Conservation (phyloP, 2,888 invertebrate species). For the Sphecodes monilicornis region DNA sequence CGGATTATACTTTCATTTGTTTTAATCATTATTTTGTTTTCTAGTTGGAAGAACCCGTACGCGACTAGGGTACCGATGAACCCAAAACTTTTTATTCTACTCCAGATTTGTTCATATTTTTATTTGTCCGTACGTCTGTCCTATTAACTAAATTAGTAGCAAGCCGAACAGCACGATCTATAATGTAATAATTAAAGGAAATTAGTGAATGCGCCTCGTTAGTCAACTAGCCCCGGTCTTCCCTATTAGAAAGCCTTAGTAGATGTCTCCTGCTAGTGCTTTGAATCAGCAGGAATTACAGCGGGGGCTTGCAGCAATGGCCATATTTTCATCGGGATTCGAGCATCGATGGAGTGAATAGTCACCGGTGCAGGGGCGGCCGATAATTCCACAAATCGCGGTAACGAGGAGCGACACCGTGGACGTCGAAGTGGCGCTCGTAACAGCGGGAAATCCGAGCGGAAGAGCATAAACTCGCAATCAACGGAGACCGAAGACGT, state of each 20-base stretch:
- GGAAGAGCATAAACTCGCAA: conserved; percentile 53
- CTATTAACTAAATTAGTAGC: no score
- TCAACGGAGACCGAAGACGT: conserved; percentile 51
- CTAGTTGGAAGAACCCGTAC: no score
- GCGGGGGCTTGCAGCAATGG: neutral
- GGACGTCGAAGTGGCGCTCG: conserved; percentile 29
- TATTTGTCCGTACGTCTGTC: no score
- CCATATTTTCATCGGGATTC: neutral
- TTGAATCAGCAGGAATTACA: neutral
- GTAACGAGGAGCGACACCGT: conserved; percentile 30
- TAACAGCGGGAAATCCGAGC: conserved; percentile 40
- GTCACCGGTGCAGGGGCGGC: neutral
- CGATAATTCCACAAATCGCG: conserved; percentile 13
- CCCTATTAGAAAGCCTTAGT: neutral
- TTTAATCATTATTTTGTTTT: no score
- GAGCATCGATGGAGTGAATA: neutral
- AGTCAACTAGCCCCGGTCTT: neutral
- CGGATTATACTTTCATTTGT: no score
- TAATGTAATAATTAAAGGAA: no score
- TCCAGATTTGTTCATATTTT: no score
- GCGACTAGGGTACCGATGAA: no score
- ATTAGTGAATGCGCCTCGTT: neutral
- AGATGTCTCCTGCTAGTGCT: neutral
- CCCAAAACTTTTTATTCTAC: no score
- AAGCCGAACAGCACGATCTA: no score